Evolutionary conservation across 2,797 vertebrate genomes (phyloP).

Genomic region (Moxostoma hubbsi): DNA sequence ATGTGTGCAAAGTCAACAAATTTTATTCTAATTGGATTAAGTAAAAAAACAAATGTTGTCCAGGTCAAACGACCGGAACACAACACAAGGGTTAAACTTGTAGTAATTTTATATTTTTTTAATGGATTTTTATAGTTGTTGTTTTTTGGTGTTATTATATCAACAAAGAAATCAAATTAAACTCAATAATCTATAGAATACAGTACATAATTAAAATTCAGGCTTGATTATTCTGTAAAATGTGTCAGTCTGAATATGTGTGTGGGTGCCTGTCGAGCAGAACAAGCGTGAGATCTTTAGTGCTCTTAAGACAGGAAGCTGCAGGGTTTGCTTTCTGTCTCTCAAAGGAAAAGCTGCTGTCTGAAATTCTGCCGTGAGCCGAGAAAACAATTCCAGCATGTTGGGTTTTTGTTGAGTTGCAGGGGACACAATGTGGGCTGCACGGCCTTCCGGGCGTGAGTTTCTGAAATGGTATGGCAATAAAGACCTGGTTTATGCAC

Average conservation of each 20-base stretch:
- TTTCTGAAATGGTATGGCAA: conserved; percentile 51
- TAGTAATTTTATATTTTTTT: too few species aligned
- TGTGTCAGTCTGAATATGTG: conserved; percentile 1
- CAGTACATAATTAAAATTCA: neutral
- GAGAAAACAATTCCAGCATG: conserved; percentile 39
- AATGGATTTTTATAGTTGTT: too few species aligned
- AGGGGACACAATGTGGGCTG: conserved; percentile 41
- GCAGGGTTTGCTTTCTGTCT: conserved; percentile 18
- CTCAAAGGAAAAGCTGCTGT: conserved; percentile 44
- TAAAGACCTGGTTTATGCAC: conserved; percentile 48
- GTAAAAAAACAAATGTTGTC: neutral
- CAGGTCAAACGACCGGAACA: too few species aligned
- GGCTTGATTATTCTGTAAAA: neutral
- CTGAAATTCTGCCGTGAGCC: conserved; percentile 45
- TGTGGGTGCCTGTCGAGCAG: neutral
- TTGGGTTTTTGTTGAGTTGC: conserved; percentile 50
- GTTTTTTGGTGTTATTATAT: too few species aligned
- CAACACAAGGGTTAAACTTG: too few species aligned
- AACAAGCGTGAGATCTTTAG: conserved; percentile 3
- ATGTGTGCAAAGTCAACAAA: too few species aligned
- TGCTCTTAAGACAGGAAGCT: conserved; percentile 27
- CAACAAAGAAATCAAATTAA: neutral
- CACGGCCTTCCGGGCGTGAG: conserved; percentile 27
- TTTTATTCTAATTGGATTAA: neutral
- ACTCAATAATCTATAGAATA: neutral